phyloP scores from a whole-genome alignment of 2,888 invertebrate genomes.

The Drosophila putrida region DNA sequence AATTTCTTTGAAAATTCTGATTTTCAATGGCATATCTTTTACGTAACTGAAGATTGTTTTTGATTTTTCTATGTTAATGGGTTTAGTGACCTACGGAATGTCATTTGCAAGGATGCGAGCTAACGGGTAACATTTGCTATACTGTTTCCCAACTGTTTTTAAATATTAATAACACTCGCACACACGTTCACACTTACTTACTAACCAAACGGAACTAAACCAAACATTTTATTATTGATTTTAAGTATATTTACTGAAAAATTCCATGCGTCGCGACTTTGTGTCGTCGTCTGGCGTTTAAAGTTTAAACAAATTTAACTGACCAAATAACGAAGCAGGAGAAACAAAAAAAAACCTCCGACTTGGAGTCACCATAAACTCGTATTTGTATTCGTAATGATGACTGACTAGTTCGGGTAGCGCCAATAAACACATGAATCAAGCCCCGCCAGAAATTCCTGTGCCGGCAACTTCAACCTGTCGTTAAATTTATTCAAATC shows the following conservation, averaged over 20 bases:
- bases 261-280: constrained; percentile 64
- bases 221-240: constrained; percentile 28
- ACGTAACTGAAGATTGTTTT: constrained; percentile 51
- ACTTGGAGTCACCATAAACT: constrained; percentile 27
- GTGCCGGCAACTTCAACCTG: constrained; percentile 55
- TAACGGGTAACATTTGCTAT: constrained; percentile 38
- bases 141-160: constrained; percentile 40
- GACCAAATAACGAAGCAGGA: constrained; percentile 16
- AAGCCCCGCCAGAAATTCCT: constrained; percentile 75
- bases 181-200: neutral
- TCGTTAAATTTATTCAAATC: constrained; percentile 67
- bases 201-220: constrained; percentile 53
- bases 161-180: constrained; percentile 10
- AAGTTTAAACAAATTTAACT: constrained; percentile 40
- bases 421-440: constrained; percentile 69
- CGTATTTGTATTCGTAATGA: constrained; percentile 27
- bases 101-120: constrained; percentile 60
- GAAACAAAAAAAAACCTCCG: constrained; percentile 28
- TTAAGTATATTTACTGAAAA: constrained; percentile 41
- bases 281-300: constrained; percentile 42
- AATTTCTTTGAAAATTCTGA: constrained; percentile 45
- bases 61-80: constrained; percentile 8
- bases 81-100: constrained; percentile 69
- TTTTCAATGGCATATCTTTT: constrained; percentile 46
- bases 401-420: constrained; percentile 68